A percentile compares a stretch with the other conserved stretches of the same genome.
These are phyloP conservation scores for Diplodus sargus DNA, from an alignment of 2,797 vertebrate species.

Conservation along the genomic window DNA sequence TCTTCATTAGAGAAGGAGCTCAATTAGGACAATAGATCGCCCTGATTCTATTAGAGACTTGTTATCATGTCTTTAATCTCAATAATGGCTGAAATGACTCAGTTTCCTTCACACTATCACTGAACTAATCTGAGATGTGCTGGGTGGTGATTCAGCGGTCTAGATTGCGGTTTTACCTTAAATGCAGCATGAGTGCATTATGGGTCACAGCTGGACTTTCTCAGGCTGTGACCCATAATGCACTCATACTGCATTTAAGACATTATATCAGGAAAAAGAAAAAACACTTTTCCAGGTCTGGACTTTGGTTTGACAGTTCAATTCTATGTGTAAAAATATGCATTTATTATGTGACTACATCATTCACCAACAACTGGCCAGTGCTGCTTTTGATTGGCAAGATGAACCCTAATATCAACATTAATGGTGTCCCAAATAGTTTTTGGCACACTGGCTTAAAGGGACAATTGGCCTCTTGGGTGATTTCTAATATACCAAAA, in stretches of 20 bases:
- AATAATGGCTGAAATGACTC: not conserved
- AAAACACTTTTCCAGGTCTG: no score
- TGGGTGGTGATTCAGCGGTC: not conserved
- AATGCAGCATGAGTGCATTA: no score
- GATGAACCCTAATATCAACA: not conserved
- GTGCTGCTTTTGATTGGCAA: not conserved
- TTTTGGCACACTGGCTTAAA: not conserved
- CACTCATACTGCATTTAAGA: not conserved
- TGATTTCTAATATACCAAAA: not conserved
- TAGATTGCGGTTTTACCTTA: not conserved
- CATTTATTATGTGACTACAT: not conserved
- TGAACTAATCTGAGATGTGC: not conserved
- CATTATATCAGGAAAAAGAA: not conserved
- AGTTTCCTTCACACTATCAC: not conserved
- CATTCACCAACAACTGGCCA: no score
- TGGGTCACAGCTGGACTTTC: no score
- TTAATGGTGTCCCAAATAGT: not conserved
- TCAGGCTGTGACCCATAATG: slow-evolving; percentile 22
- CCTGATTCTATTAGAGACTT: not conserved
- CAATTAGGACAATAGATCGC: not conserved
- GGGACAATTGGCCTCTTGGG: not conserved
- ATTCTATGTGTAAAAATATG: not conserved
- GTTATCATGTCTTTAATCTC: not conserved
- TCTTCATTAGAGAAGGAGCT: slow-evolving; percentile 1
- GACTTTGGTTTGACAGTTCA: not conserved